These are phyloP conservation scores for Thalassarche chlororhynchos DNA, from an alignment of 2,113 vertebrate genomes.

Conservation along the genomic window DNA sequence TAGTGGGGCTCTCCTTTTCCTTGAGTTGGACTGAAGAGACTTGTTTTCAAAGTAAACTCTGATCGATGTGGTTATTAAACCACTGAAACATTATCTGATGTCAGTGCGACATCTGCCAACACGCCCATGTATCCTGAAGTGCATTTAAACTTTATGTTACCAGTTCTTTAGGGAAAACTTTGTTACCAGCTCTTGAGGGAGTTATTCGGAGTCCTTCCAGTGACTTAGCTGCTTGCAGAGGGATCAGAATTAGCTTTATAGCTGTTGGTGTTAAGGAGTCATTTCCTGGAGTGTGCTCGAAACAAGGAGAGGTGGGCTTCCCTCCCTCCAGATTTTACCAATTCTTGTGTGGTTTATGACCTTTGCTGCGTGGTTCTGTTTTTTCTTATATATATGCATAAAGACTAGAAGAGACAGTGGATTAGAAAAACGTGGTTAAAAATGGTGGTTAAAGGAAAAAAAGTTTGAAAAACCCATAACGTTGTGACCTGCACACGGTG, in stretches of 20 bases:
- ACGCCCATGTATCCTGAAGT: neutral
- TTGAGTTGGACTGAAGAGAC: neutral
- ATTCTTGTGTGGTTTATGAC: neutral
- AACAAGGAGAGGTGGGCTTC: neutral
- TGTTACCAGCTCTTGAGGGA: neutral
- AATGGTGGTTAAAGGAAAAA: neutral
- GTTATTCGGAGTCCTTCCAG: neutral
- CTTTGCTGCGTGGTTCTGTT: neutral
- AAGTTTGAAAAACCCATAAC: neutral
- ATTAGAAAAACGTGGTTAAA: neutral
- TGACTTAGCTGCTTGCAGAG: neutral
- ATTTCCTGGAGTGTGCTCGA: neutral
- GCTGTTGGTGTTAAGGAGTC: neutral
- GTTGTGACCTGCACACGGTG: accelerated
- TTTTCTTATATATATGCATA: neutral
- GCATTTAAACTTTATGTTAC: neutral
- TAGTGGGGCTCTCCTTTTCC: neutral
- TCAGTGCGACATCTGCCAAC: neutral
- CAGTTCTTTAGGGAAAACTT: neutral
- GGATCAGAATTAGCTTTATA: neutral
- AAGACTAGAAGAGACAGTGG: neutral
- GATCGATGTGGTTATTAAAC: neutral
- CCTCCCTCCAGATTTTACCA: neutral
- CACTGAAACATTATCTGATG: neutral
- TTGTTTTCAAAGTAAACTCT: neutral